phyloP scores from a whole-genome alignment of 2,888 invertebrate genomes.

The Hermaeophaga mercurialis region DNA sequence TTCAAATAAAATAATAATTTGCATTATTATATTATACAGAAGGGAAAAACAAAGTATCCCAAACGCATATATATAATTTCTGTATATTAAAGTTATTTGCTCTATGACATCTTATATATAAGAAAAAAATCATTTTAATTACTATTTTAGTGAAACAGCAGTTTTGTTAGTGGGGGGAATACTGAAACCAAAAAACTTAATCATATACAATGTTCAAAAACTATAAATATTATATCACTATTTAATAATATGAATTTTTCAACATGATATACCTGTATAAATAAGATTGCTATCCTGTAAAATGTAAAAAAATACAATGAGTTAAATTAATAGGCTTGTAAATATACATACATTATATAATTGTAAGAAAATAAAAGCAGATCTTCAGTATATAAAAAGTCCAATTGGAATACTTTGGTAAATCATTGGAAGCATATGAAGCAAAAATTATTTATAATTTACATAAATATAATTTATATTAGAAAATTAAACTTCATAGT shows the following conservation, averaged over 20 bases:
- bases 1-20: too few species aligned
- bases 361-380: conserved; percentile 28
- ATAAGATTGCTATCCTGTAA: conserved; percentile 31
- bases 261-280: conserved; percentile 27
- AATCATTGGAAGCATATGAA: conserved; percentile 38
- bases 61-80: too few species aligned
- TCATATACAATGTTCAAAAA: too few species aligned
- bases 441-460: conserved; percentile 22
- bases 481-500: too few species aligned
- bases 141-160: too few species aligned
- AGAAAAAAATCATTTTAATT: too few species aligned
- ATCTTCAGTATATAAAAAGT: conserved; percentile 35
- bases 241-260: conserved; percentile 13
- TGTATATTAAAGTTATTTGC: too few species aligned
- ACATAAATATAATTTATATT: background rate
- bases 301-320: conserved; percentile 32
- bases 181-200: background rate
- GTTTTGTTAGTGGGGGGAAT: too few species aligned
- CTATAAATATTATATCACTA: conserved; percentile 17
- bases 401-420: conserved; percentile 52
- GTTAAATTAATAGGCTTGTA: conserved; percentile 17
- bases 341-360: conserved; percentile 28
- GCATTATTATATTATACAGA: too few species aligned
- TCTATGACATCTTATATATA: too few species aligned
- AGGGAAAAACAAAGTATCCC: too few species aligned